These are phyloP conservation scores for Ochotona princeps DNA, from an alignment of 2,113 vertebrate species.

Conservation along the genomic window DNA sequence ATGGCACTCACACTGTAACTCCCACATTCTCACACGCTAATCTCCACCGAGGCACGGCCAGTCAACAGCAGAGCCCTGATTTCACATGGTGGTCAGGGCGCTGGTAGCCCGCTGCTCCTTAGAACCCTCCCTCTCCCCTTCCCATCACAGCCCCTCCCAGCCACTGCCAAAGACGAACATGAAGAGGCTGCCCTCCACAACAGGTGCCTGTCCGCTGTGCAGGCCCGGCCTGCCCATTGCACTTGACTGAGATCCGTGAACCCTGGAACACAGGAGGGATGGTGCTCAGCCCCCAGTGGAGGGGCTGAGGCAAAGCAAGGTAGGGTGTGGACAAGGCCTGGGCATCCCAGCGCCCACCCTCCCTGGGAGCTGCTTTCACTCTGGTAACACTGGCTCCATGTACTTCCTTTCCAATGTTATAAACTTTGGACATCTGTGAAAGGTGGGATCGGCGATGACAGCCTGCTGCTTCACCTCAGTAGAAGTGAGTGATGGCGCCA, in stretches of 20 bases:
- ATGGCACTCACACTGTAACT: too few species aligned
- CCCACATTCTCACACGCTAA: background rate
- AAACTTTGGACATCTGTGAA: background rate
- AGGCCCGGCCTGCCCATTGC: too few species aligned
- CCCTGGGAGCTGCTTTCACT: rapidly evolving
- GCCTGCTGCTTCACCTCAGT: background rate
- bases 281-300: background rate
- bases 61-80: background rate
- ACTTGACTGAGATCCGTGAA: background rate
- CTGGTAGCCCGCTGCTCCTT: too few species aligned
- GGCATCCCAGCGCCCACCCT: background rate
- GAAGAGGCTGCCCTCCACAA: background rate
- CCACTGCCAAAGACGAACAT: background rate
- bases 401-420: background rate
- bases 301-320: background rate
- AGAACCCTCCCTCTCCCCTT: background rate
- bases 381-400: background rate
- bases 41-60: too few species aligned
- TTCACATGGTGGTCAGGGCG: rapidly evolving
- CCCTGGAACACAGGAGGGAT: rapidly evolving
- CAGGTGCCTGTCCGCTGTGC: background rate
- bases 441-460: background rate
- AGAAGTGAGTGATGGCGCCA: background rate
- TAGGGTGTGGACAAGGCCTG: rapidly evolving
- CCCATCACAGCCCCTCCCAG: background rate